phyloP scores from a whole-genome alignment of 2,797 vertebrate species.

The Halcyon badia region DNA sequence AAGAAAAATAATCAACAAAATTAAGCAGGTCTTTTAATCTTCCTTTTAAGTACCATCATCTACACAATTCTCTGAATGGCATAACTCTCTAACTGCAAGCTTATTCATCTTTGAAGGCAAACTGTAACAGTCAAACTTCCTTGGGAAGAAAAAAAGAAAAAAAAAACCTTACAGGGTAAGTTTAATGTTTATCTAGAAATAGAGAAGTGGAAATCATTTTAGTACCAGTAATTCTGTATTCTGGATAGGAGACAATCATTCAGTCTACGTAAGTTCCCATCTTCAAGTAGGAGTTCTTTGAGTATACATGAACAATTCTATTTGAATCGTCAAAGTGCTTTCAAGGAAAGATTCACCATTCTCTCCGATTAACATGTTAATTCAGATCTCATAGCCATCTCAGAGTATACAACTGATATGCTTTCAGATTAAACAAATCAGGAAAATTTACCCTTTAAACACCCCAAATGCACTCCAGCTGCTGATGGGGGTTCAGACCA shows the following conservation, averaged over 20 bases:
- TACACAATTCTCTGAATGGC: background rate
- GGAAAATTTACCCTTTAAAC: background rate
- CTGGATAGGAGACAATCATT: background rate
- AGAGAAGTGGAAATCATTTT: background rate
- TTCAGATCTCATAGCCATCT: background rate
- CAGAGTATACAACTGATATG: background rate
- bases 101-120: background rate
- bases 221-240: background rate
- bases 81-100: background rate
- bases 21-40: background rate
- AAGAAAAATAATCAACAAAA: background rate
- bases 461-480: background rate
- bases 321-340: background rate
- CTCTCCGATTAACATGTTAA: background rate
- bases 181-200: background rate
- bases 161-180: background rate
- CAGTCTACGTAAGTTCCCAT: background rate
- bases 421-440: background rate
- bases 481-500: background rate
- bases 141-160: background rate
- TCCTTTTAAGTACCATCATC: background rate
- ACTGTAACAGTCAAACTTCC: background rate
- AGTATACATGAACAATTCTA: background rate
- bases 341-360: background rate
- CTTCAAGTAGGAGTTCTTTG: background rate